A percentile compares a stretch with the other conserved stretches of the same genome.
These are phyloP conservation scores for Catocala nupta DNA, from an alignment of 2,888 invertebrate genomes.

Conservation along the genomic window DNA sequence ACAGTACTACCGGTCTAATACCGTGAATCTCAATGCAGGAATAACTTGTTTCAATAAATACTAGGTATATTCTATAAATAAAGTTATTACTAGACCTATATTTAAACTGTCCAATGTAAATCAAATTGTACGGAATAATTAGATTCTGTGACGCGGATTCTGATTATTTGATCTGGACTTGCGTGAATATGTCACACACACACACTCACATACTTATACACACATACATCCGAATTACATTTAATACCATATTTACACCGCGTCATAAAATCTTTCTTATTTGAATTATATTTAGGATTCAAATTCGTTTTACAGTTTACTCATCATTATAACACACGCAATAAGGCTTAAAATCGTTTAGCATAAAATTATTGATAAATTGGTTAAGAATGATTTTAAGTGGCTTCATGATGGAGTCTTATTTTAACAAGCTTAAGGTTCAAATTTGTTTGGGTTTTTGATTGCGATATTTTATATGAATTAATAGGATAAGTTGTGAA, in stretches of 20 bases:
- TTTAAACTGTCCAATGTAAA: too few relatives aligned
- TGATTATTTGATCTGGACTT: too few relatives aligned
- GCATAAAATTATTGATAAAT: background rate
- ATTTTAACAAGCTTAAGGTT: background rate
- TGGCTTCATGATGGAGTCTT: constrained; percentile 11
- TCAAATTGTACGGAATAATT: too few relatives aligned
- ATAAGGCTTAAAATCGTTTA: constrained; percentile 15
- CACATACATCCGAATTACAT: too few relatives aligned
- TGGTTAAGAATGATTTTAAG: background rate
- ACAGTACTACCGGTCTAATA: too few relatives aligned
- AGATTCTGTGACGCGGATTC: too few relatives aligned
- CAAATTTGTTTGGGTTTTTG: constrained; percentile 15
- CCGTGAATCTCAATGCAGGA: too few relatives aligned
- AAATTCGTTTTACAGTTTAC: background rate
- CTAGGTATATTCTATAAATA: too few relatives aligned
- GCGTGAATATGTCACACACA: too few relatives aligned
- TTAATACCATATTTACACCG: constrained; percentile 37
- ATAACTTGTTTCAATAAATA: too few relatives aligned
- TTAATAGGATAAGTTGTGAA: constrained; percentile 48
- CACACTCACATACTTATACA: too few relatives aligned
- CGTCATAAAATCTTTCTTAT: constrained; percentile 41
- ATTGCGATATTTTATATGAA: constrained; percentile 27
- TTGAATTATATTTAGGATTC: constrained; percentile 7
- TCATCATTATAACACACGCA: rapidly evolving
- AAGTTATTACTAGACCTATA: too few relatives aligned